Evolutionary conservation across 2,888 invertebrate genomes (phyloP), one percentile per base, ranked within the genome.

Genomic region (Drosophila engyochracea): DNA sequence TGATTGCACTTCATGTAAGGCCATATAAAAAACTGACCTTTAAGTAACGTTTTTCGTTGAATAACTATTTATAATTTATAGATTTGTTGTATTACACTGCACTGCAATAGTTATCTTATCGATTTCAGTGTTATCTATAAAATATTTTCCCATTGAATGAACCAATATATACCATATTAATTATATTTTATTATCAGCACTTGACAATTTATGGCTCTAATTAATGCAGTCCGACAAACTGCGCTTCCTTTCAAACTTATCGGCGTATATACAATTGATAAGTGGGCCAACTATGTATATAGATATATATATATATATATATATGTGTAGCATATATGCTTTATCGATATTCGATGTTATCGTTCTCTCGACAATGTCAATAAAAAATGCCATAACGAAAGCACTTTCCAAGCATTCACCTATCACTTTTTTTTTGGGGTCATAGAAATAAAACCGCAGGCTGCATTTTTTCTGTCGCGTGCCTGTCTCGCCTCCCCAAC

Each of bases 391-490:
- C 65, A 65, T 74, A 54, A 37, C 57, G 53, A 75, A 70, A 63
- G 72, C 62, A 64, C 62, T 75, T 74, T 72, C 54, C 41, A 51
- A 47, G 47, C 65, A 73, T 57, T 64, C 55, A 59, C 52, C 60
- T 39, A 62, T 41, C 39, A 39, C 31, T 51, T 58, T 64, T 64
- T 64, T 55, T 64, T 37, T 41, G 25, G 19, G 30, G 58, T 51
- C 49, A 65, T 25, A 28, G 25, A n/a, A 65, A 70, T 25, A 49
- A 30, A 54, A 57, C n/a, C 33, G 14, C 22, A 65, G 33, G 22
- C 41, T 51, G 73, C 3, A 31, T 58, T 41, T 57, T 28, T 39
- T 71, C 61, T 70, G 83, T 88, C 89, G 83, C 85, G 83, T 88
- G 85, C 41, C 22, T 22, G 35, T 64, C 47, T 31, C 37, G 5